Conservation (phyloP, 2,797 vertebrate genomes). For the Catostomus latipinnis region DNA sequence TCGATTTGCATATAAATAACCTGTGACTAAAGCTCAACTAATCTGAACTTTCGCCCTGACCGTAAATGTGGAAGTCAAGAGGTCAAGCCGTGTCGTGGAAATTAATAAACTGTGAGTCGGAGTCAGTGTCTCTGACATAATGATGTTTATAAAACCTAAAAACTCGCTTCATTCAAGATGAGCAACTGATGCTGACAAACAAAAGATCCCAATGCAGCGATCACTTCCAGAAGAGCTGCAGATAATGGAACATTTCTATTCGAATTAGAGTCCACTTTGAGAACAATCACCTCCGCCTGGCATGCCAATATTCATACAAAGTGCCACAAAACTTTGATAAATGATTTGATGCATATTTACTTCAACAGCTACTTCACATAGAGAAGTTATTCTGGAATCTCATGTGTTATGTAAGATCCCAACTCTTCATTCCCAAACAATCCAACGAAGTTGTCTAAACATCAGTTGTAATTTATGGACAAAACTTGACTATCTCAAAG, state of each 20-base stretch:
- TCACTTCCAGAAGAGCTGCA: slow-evolving; percentile 7
- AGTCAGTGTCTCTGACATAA: not conserved
- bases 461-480: not conserved
- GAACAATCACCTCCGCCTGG: not conserved
- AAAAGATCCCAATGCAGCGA: no score
- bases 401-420: slow-evolving; percentile 14
- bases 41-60: slow-evolving; percentile 12
- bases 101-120: slow-evolving; percentile 9
- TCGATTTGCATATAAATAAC: slow-evolving; percentile 47
- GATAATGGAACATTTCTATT: slow-evolving; percentile 11
- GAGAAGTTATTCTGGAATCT: slow-evolving; percentile 2
- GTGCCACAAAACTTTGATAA: slow-evolving; percentile 20
- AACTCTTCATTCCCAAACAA: slow-evolving; percentile 4
- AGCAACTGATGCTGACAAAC: not conserved
- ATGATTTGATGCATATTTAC: not conserved
- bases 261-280: not conserved
- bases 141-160: slow-evolving; percentile 16
- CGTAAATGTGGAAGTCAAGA: slow-evolving; percentile 13
- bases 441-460: slow-evolving; percentile 6
- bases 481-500: not conserved
- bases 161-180: not conserved
- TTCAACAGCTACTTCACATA: not conserved
- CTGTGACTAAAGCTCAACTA: slow-evolving; percentile 33
- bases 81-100: not conserved
- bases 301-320: slow-evolving; percentile 7